Percentiles rank a stretch among this genome's conserved stretches.
phyloP scores from a whole-genome alignment of 2,113 vertebrate species.

The Podarcis muralis region DNA sequence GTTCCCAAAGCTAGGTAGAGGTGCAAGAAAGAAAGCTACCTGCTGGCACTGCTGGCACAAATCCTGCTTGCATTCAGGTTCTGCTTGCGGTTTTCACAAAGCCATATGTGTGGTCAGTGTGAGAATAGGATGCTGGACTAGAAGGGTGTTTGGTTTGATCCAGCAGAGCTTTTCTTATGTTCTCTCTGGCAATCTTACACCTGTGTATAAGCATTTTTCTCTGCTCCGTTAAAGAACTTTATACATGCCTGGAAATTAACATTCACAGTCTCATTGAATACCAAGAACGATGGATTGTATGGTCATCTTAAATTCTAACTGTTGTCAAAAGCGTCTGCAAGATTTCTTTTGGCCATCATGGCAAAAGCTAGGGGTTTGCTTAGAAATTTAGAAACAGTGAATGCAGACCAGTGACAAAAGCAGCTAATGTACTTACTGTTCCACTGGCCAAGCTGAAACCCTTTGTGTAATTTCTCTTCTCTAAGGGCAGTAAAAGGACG shows the following conservation, averaged over 20 bases:
- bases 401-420: background rate
- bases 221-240: background rate
- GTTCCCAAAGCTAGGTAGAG: too few relatives aligned
- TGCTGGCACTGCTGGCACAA: too few relatives aligned
- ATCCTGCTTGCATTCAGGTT: too few relatives aligned
- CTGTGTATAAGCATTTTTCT: background rate
- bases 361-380: background rate
- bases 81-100: too few relatives aligned
- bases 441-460: background rate
- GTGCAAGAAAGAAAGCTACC: too few relatives aligned
- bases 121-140: too few relatives aligned
- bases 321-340: background rate
- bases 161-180: too few relatives aligned
- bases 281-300: background rate
- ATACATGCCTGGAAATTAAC: background rate
- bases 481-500: background rate
- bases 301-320: background rate
- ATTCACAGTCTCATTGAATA: background rate
- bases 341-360: background rate
- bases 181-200: background rate
- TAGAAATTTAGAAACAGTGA: background rate
- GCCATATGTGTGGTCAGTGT: too few relatives aligned
- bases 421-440: background rate
- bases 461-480: conserved; percentile 39
- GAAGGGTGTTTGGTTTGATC: too few relatives aligned